Conservation (phyloP, 2,888 invertebrate genomes). For the Papilio gigon region DNA sequence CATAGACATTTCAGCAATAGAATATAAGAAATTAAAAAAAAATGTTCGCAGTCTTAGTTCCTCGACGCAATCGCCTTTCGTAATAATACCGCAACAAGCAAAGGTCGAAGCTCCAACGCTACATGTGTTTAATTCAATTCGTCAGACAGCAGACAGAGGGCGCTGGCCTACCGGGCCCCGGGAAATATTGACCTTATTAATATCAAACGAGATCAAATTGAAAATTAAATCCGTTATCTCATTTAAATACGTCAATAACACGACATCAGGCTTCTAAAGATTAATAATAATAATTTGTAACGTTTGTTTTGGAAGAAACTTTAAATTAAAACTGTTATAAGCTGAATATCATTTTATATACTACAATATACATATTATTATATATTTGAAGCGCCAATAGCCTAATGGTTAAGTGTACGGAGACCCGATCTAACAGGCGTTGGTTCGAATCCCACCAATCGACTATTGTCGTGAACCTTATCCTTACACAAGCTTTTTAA, state of each 20-base stretch:
- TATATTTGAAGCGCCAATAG: too few relatives aligned
- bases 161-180: slow-evolving; percentile 58
- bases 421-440: too few relatives aligned
- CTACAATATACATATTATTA: too few relatives aligned
- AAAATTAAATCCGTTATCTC: slow-evolving; percentile 41
- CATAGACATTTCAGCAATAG: too few relatives aligned
- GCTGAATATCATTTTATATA: too few relatives aligned
- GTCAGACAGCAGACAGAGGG: slow-evolving; percentile 51
- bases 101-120: slow-evolving; percentile 64
- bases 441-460: too few relatives aligned
- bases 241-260: slow-evolving; percentile 39
- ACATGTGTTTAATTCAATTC: slow-evolving; percentile 74
- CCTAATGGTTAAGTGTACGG: too few relatives aligned
- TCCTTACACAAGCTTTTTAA: too few relatives aligned
- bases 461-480: too few relatives aligned
- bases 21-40: slow-evolving; percentile 39
- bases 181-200: slow-evolving; percentile 61
- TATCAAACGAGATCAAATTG: slow-evolving; percentile 38
- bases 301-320: background rate
- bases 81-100: too few relatives aligned
- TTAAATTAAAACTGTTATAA: background rate
- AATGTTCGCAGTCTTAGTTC: too few relatives aligned
- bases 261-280: background rate
- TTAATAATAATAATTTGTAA: background rate
- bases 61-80: too few relatives aligned